A percentile compares a stretch with the other conserved stretches of the same genome.
Conservation (phyloP, 2,113 vertebrate genomes). For the Dasyprocta punctata region DNA sequence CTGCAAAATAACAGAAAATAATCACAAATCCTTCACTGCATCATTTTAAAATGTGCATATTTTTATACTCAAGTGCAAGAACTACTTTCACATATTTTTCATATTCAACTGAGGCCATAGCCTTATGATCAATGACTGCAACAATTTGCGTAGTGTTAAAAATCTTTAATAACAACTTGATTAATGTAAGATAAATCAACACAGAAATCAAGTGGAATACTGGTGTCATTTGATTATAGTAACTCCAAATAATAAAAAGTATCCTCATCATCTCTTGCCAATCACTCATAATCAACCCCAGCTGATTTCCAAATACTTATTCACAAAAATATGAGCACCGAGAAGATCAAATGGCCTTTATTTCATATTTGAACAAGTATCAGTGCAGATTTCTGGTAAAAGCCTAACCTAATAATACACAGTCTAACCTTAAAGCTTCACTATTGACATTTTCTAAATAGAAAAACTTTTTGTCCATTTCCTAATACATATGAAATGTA, state of each 20-base stretch:
- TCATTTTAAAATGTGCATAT: slow-evolving; percentile 13
- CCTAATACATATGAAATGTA: neutral
- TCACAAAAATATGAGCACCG: neutral
- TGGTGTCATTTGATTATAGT: neutral
- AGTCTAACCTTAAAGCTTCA: neutral
- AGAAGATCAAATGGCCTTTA: neutral
- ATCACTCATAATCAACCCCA: neutral
- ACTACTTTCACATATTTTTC: neutral
- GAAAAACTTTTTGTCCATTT: neutral
- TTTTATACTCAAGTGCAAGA: neutral
- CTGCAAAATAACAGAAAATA: neutral
- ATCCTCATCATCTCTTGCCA: neutral
- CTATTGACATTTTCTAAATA: neutral
- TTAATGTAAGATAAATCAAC: neutral
- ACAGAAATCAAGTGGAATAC: neutral
- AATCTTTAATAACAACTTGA: neutral
- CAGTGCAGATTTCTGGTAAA: neutral
- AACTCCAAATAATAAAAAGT: neutral
- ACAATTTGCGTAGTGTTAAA: neutral
- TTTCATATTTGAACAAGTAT: neutral
- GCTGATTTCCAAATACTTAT: neutral
- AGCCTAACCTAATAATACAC: neutral
- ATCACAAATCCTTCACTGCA: neutral
- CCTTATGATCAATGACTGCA: neutral
- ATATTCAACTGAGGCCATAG: neutral